Base-by-base conservation (phyloP, 30 jellyfish, hydroid and myxozoan genomes). In the Hydractinia symbiolongicarpus region DNA sequence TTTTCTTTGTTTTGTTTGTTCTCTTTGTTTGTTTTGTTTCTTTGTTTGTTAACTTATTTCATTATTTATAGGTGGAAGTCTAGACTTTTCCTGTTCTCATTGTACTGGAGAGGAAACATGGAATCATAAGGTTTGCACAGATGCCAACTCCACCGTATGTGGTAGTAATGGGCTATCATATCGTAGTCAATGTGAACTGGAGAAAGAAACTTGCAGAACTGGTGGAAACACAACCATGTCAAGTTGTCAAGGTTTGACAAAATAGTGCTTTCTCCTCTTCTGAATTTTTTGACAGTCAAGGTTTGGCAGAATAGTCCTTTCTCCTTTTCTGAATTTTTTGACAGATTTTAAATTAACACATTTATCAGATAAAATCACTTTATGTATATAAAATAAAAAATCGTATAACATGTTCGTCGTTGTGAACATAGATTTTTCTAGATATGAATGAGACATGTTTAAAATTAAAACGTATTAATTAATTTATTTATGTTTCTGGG, bases 51-150 rank as follows among this genome's bases (percentile, higher is more conserved):
- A 10, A 57, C 68, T 10, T 57, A n/a, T 62, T 62, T 62, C 30
- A 9, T 6, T 5, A 62, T 62, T 5, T 62, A 6, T 5, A 5
- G 9, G 50, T 15, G 73, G 30, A 62, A 5, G 9, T 15, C 30
- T 62, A 9, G 7, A 40, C 30, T 62, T 62, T 62, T 40, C 16
- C 73, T 62, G 73, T 62, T 62, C 73, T 5, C 73, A 62, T 62
- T 62, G 73, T 62, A 6, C 8, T 9, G 73, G 73, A 9, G 73
- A 62, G 30, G 73, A 62, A 9, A 62, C 73, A 6, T 62, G 73
- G 73, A 40, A 15, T 62, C 5, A 62, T 62, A 62, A 5, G 30
- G 30, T 62, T 9, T 62, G 73, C 9, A 62, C 73, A 40, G 7
- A 5, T 62, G 50, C 16, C 16, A 15, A 62, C 30, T 40, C 5